Evolutionary conservation across 2,113 vertebrate genomes (phyloP).

Genomic region (Azemiops feae): DNA sequence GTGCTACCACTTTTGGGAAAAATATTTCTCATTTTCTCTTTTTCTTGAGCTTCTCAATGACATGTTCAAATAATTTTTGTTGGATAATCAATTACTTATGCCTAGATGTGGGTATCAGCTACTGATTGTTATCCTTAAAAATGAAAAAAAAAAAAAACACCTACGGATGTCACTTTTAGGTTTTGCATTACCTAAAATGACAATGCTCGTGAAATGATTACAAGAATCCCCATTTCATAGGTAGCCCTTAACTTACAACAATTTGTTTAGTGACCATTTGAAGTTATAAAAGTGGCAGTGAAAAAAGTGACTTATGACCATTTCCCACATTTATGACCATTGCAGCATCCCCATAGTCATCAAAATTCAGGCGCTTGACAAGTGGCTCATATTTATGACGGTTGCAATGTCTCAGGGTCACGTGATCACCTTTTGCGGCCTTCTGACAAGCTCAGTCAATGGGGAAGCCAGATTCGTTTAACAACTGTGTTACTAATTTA

Average conservation of each 20-base stretch:
- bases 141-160: neutral
- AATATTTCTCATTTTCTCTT: conserved; percentile 3
- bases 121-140: neutral
- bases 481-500: neutral
- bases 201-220: neutral
- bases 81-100: conserved; percentile 29
- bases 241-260: neutral
- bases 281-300: neutral
- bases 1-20: neutral
- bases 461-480: neutral
- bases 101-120: neutral
- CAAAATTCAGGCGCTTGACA: neutral
- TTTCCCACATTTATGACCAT: neutral
- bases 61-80: conserved; percentile 8
- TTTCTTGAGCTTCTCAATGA: neutral
- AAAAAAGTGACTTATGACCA: neutral
- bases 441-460: neutral
- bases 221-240: neutral
- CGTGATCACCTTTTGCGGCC: neutral
- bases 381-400: neutral
- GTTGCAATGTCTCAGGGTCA: neutral
- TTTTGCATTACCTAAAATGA: neutral
- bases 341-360: neutral
- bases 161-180: neutral
- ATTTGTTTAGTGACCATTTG: neutral